phyloP scores from a whole-genome alignment of 2,113 vertebrate species.

The Coryphaenoides rupestris region DNA sequence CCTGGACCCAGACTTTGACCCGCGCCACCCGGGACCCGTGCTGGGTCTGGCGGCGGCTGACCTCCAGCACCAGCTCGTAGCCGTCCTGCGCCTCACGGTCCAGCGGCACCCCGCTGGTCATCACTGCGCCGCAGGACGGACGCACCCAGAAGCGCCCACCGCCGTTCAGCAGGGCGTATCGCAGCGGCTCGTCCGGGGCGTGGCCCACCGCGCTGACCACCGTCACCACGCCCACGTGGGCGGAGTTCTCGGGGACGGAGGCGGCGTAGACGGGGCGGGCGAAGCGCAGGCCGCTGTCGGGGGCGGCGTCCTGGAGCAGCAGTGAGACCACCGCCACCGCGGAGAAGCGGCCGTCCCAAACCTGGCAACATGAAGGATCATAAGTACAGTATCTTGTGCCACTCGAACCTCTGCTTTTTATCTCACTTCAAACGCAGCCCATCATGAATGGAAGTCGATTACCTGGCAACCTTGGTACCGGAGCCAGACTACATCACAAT shows the following conservation, averaged over 20 bases:
- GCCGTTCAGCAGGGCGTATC: slow-evolving; percentile 89
- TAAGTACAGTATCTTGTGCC: too few relatives aligned
- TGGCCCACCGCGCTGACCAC: slow-evolving; percentile 87
- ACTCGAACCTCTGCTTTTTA: too few relatives aligned
- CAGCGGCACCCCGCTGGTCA: slow-evolving; percentile 86
- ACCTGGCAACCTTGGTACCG: too few relatives aligned
- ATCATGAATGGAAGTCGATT: too few relatives aligned
- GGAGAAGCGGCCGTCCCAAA: slow-evolving; percentile 90
- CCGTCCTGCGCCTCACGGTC: slow-evolving; percentile 87
- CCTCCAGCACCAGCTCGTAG: slow-evolving; percentile 91
- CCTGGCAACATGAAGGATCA: slow-evolving; percentile 50
- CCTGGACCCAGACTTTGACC: slow-evolving; percentile 84
- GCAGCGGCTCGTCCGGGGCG: slow-evolving; percentile 90
- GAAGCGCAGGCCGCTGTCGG: slow-evolving; percentile 90
- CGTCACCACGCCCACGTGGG: slow-evolving; percentile 80
- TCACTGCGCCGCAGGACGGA: slow-evolving; percentile 87
- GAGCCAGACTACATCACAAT: too few relatives aligned
- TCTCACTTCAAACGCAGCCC: too few relatives aligned
- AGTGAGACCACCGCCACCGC: slow-evolving; percentile 82
- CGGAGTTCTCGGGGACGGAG: slow-evolving; percentile 84
- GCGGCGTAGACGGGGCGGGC: slow-evolving; percentile 80
- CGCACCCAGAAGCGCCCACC: slow-evolving; percentile 86
- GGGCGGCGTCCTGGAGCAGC: slow-evolving; percentile 83
- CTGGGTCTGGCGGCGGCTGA: slow-evolving; percentile 83
- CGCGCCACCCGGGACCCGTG: slow-evolving; percentile 86